A percentile compares a stretch with the other conserved stretches of the same genome.
These are phyloP conservation scores for Caenorhabditis tropicalis DNA, from an alignment of 1,140 invertebrate genomes.

Conservation along the genomic window DNA sequence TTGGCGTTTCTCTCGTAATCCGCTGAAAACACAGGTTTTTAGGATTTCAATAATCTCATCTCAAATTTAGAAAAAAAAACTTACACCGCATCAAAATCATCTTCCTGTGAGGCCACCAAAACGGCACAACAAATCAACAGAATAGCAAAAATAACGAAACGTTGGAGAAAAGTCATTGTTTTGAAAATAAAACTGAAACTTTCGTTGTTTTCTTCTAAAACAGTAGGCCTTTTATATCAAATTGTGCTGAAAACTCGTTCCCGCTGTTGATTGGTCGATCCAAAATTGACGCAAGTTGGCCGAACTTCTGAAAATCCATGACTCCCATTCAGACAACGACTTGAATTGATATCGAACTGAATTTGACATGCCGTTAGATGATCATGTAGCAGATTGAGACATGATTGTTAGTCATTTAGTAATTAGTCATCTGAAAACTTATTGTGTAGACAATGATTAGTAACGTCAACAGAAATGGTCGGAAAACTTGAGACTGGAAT, in stretches of 20 bases:
- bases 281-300: too few relatives aligned
- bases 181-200: not conserved
- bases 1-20: not conserved
- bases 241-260: not conserved
- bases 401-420: too few relatives aligned
- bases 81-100: not conserved
- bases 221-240: not conserved
- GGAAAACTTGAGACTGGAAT: too few relatives aligned
- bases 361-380: too few relatives aligned
- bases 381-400: too few relatives aligned
- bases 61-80: not conserved
- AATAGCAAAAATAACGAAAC: slow-evolving; percentile 7
- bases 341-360: too few relatives aligned
- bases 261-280: too few relatives aligned
- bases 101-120: not conserved
- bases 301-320: too few relatives aligned
- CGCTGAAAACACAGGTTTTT: not conserved
- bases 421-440: too few relatives aligned
- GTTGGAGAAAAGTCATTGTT: not conserved
- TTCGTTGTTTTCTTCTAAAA: not conserved
- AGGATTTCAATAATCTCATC: not conserved
- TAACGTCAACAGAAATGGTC: too few relatives aligned
- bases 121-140: not conserved
- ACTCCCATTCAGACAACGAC: too few relatives aligned
- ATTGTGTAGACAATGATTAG: too few relatives aligned